Percentiles rank a stretch among this genome's conserved stretches.
These are phyloP conservation scores for Brachionus plicatilis DNA, from an alignment of 1,140 invertebrate genomes.

Conservation along the genomic window DNA sequence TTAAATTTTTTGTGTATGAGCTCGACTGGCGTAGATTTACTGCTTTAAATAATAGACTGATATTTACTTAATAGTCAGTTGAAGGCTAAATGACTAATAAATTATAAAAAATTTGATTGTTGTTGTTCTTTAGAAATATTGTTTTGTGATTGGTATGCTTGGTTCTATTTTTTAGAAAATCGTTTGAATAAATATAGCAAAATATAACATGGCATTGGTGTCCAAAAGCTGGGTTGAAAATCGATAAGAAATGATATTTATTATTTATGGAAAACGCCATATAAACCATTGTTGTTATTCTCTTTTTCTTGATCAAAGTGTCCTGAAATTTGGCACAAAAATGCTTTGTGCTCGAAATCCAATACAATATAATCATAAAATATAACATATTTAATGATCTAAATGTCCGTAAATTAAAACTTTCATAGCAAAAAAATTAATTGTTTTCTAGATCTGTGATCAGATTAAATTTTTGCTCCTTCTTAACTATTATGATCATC, in stretches of 20 bases:
- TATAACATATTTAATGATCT: constrained; percentile 29
- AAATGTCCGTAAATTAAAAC: background rate
- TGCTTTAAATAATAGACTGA: constrained; percentile 38
- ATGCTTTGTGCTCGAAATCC: constrained; percentile 26
- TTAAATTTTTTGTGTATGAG: background rate
- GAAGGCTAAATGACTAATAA: constrained; percentile 39
- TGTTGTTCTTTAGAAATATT: constrained; percentile 30
- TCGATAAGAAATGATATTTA: constrained; percentile 40
- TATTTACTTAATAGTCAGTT: constrained; percentile 39
- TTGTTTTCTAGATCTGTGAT: constrained; percentile 8
- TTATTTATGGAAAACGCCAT: constrained; percentile 20
- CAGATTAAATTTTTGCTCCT: background rate
- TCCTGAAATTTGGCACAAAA: constrained; percentile 11
- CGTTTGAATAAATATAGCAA: constrained; percentile 25
- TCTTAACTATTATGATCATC: background rate
- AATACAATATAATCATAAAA: constrained; percentile 6
- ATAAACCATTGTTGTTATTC: constrained; percentile 2
- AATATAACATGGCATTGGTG: background rate
- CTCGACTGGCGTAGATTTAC: background rate
- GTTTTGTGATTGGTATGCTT: constrained; percentile 33
- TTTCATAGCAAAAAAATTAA: constrained; percentile 28
- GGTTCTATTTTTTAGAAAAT: background rate
- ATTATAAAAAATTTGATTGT: constrained; percentile 10
- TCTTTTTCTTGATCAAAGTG: background rate
- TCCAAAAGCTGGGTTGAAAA: constrained; percentile 20